Evolutionary conservation across 2,888 invertebrate species (phyloP).

Genomic region (Stenolophus ochropezus): DNA sequence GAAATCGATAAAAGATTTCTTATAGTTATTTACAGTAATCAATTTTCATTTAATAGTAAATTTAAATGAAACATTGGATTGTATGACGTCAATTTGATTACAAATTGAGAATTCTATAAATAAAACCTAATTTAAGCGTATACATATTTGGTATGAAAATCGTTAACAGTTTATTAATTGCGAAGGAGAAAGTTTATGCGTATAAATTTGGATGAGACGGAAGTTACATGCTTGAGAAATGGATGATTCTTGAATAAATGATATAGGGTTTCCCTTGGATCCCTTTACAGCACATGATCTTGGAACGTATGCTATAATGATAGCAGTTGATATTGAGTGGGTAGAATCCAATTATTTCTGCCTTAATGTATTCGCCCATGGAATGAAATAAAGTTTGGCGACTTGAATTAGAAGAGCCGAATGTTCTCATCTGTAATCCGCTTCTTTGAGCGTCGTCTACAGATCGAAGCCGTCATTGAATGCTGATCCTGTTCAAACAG

Average conservation of each 20-base stretch:
- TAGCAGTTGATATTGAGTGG: background rate
- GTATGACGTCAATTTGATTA: too few species aligned
- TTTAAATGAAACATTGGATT: too few species aligned
- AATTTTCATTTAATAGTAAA: too few species aligned
- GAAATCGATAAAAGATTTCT: too few species aligned
- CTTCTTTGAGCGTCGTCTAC: background rate
- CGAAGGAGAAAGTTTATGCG: background rate
- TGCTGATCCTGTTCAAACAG: conserved; percentile 57
- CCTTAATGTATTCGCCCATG: conserved; percentile 16
- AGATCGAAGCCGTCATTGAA: conserved; percentile 37
- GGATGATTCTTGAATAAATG: background rate
- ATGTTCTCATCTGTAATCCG: background rate
- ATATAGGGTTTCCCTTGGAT: background rate
- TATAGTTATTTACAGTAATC: too few species aligned
- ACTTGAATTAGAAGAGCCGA: conserved; percentile 18
- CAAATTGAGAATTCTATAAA: too few species aligned
- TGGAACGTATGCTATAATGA: background rate
- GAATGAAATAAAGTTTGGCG: conserved; percentile 34
- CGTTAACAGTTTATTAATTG: too few species aligned
- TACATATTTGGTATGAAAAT: too few species aligned
- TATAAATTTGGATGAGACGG: background rate
- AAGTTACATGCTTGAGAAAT: background rate
- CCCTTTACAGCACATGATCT: background rate
- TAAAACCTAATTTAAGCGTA: too few species aligned
- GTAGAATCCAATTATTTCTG: conserved; percentile 11